These are phyloP conservation scores for Diogma glabrata DNA, from an alignment of 2,888 invertebrate genomes.

Conservation along the genomic window DNA sequence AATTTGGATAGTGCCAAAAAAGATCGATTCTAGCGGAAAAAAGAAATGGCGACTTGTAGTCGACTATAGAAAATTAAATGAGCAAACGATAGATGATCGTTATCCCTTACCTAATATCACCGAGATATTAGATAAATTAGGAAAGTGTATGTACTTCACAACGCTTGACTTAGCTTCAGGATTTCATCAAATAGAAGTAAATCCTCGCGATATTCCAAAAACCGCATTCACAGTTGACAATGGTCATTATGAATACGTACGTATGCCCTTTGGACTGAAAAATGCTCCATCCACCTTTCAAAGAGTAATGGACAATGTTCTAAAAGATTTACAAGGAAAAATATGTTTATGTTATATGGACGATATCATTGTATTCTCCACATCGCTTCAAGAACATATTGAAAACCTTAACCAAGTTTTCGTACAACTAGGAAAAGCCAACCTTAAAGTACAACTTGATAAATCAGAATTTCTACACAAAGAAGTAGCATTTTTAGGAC, in stretches of 20 bases:
- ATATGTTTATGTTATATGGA: conserved; percentile 21
- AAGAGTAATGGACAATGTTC: not conserved
- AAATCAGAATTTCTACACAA: not conserved
- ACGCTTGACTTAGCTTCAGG: not conserved
- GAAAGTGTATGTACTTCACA: not conserved
- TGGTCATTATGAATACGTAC: not conserved
- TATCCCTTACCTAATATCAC: conserved; percentile 21
- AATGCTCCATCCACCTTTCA: not conserved
- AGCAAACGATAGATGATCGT: conserved; percentile 21
- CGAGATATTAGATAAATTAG: conserved; percentile 18
- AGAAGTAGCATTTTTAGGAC: not conserved
- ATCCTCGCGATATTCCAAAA: conserved; percentile 16
- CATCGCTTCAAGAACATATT: conserved; percentile 23
- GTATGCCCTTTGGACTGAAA: not conserved
- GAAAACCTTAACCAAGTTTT: conserved; percentile 17
- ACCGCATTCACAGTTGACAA: not conserved
- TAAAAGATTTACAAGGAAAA: conserved; percentile 16
- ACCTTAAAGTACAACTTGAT: not conserved
- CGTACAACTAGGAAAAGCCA: not conserved
- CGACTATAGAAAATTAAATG: conserved; percentile 16
- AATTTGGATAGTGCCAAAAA: conserved; percentile 14
- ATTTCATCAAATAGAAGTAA: conserved; percentile 10
- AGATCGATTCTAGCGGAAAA: conserved; percentile 21
- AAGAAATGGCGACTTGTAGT: conserved; percentile 19
- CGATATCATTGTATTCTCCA: conserved; percentile 23